Evolutionary conservation across 1,140 invertebrate genomes (phyloP), one percentile per base, ranked within the genome.

Genomic region (Tetramorium simillimum): DNA sequence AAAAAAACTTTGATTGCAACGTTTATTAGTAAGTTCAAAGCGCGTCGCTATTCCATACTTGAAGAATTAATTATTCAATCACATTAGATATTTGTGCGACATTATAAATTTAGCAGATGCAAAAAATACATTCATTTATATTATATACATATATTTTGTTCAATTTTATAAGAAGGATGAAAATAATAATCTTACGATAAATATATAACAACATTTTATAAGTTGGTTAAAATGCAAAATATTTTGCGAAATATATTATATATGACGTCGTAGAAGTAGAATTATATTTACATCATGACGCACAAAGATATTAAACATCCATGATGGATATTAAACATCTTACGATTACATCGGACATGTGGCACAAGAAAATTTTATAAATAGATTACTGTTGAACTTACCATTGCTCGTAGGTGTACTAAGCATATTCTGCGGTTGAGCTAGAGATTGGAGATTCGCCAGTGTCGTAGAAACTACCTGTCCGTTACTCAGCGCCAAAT

Each of bases 401-500:
- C 95, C 95, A 80, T 95, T 95, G 89, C 95, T 96, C 69, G 96
- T 90, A 92, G 96, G 95, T 86, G 96, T 96, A 65, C 95, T 96
- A 91, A 96, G 95, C 92, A 96, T 95, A 89, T 95, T 96, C 70
- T 97, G 96, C 0, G 96, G 96, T 92, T 98, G 97, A 4, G 97
- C 97, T 95, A 98, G 96, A 21, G 97, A 97, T 94, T 98, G 97
- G 56, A 98, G 96, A 94, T 98, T 98, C 37, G 97, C 97, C 43
- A 98, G 94, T 28, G 97, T 98, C 7, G 97, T 98, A n/a, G 97
- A 97, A 3, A 98, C 97, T 53, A 98, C 97, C 95, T 98, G 98
- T 43, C 97, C 97, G 92, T 97, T 97, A 94, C 97, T 98, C 92
- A 97, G 95, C 76, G 96, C 97, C 93, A 97, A 95, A 94, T 97